A percentile compares a stretch with the other conserved stretches of the same genome.
These are phyloP conservation scores for Aplysina aerophoba DNA, from an alignment of 37 sponge, comb jelly and placozoan species.

Conservation along the genomic window DNA sequence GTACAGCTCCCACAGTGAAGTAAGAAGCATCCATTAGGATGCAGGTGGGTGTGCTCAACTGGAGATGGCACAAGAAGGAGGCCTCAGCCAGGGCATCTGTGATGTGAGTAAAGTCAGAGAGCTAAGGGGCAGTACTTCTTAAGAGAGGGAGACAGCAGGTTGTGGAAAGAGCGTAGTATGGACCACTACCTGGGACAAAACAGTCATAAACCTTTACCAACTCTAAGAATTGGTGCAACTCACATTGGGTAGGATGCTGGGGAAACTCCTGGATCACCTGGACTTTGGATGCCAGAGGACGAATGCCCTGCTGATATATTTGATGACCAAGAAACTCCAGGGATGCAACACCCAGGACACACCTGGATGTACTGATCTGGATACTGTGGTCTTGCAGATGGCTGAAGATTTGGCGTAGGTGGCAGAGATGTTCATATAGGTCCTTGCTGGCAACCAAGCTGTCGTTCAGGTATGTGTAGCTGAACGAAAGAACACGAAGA, in stretches of 20 bases:
- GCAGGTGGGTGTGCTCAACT: neutral
- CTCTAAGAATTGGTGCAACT: conserved; percentile 45
- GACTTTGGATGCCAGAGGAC: conserved; percentile 43
- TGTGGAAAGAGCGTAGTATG: conserved; percentile 41
- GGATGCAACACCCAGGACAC: neutral
- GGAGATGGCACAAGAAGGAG: neutral
- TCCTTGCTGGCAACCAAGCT: conserved; percentile 30
- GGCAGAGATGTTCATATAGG: conserved; percentile 47
- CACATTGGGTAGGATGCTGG: conserved; percentile 40
- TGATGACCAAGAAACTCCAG: conserved; percentile 9
- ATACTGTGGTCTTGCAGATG: conserved; percentile 18
- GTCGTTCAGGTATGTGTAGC: conserved; percentile 30
- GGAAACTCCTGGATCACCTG: conserved; percentile 49
- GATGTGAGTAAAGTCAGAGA: neutral
- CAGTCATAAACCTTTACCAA: conserved; percentile 40
- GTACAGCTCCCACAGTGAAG: conserved; percentile 36
- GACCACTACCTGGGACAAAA: conserved; percentile 37
- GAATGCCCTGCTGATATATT: conserved; percentile 23
- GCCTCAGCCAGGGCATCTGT: neutral
- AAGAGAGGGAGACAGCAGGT: conserved; percentile 24
- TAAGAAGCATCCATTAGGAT: conserved; percentile 29
- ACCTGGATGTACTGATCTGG: neutral
- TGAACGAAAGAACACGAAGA: conserved; percentile 1
- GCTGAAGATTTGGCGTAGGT: conserved; percentile 29
- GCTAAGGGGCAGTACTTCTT: neutral